Conservation (phyloP, 2,888 invertebrate genomes). For the Pharmacophagus antenor region DNA sequence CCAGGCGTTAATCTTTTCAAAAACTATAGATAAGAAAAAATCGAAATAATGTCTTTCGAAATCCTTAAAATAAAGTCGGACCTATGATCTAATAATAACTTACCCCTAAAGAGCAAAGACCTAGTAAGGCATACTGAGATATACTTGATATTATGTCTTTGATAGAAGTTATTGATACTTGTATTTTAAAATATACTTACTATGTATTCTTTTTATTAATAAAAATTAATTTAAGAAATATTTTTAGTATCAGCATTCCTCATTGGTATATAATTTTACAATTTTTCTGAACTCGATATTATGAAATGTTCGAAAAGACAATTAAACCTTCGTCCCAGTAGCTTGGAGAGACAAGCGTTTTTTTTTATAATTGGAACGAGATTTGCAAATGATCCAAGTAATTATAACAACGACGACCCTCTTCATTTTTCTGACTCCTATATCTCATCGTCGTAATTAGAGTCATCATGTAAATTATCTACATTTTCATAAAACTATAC, state of each 20-base stretch:
- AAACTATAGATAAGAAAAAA: no score
- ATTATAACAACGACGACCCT: slow-evolving; percentile 78
- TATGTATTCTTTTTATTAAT: not conserved
- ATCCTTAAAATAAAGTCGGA: no score
- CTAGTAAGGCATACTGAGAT: no score
- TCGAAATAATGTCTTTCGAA: no score
- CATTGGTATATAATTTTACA: not conserved
- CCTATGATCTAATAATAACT: no score
- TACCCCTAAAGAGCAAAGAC: no score
- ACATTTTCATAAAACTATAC: not conserved
- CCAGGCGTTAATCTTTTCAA: no score
- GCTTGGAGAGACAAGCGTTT: slow-evolving; percentile 68
- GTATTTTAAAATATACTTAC: not conserved
- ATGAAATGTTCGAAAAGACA: slow-evolving; percentile 22
- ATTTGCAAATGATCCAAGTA: slow-evolving; percentile 77
- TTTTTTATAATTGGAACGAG: slow-evolving; percentile 69
- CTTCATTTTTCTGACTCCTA: slow-evolving; percentile 65
- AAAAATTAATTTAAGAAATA: no score
- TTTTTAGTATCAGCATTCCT: not conserved
- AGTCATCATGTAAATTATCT: slow-evolving; percentile 38
- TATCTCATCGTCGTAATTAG: slow-evolving; percentile 56
- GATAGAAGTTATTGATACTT: no score
- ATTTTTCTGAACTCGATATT: slow-evolving; percentile 7
- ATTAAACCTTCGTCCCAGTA: slow-evolving; percentile 46
- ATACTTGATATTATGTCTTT: no score